phyloP scores from a whole-genome alignment of 2,113 vertebrate genomes.

The Puma concolor region DNA sequence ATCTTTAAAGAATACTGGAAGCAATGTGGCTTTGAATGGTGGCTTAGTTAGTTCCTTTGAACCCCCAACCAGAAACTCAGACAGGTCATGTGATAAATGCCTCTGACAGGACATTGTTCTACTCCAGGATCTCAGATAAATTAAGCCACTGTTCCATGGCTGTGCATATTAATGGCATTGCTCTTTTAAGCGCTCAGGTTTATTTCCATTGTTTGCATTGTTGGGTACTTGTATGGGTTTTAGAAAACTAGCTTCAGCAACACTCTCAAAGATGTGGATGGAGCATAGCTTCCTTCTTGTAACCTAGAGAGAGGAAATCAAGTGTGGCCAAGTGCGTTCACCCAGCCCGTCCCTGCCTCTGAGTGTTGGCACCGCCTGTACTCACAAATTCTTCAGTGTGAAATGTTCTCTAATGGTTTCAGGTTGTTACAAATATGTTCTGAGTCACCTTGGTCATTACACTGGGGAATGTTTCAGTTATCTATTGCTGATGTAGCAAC shows the following conservation, averaged over 20 bases:
- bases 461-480: not conserved
- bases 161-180: slow-evolving; percentile 60
- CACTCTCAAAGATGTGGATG: slow-evolving; percentile 23
- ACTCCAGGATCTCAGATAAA: slow-evolving; percentile 25
- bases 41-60: slow-evolving; percentile 21
- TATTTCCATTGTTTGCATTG: slow-evolving; percentile 59
- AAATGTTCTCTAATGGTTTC: slow-evolving; percentile 19
- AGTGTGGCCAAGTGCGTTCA: slow-evolving; percentile 19
- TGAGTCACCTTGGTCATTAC: not conserved
- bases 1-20: slow-evolving; percentile 40
- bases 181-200: slow-evolving; percentile 40
- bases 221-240: slow-evolving; percentile 2
- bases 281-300: slow-evolving; percentile 50
- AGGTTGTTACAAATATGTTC: slow-evolving; percentile 34
- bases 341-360: not conserved
- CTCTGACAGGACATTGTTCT: slow-evolving; percentile 21
- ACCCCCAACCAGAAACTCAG: slow-evolving; percentile 9
- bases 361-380: not conserved
- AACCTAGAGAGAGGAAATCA: slow-evolving; percentile 56
- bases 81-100: not conserved
- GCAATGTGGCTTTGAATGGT: not conserved
- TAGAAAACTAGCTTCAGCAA: slow-evolving; percentile 52
- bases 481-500: not conserved
- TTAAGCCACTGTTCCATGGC: not conserved
- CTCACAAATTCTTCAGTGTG: not conserved